These are phyloP conservation scores for Pan paniscus DNA, from an alignment of 2,113 vertebrate species.

Conservation along the genomic window DNA sequence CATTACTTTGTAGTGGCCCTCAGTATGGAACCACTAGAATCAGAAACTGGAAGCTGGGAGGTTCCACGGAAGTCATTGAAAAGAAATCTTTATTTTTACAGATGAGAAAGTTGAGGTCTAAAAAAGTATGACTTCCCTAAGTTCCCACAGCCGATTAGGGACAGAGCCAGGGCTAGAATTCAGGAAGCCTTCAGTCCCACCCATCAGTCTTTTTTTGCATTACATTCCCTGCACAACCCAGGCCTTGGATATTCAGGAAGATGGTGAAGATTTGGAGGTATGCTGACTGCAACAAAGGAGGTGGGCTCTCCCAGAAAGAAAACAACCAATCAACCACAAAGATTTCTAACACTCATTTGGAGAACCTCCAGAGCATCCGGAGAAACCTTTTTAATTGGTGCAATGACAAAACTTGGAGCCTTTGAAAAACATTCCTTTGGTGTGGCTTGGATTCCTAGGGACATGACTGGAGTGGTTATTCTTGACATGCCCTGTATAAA, in stretches of 20 bases:
- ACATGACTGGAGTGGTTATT: not conserved
- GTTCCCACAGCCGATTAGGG: not conserved
- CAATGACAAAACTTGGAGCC: not conserved
- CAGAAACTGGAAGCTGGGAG: not conserved
- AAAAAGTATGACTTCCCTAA: not conserved
- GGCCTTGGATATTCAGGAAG: not conserved
- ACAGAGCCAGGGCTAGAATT: not conserved
- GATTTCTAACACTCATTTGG: not conserved
- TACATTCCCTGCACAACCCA: not conserved
- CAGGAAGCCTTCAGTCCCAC: accelerated
- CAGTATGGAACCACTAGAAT: not conserved
- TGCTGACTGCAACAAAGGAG: not conserved
- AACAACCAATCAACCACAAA: not conserved
- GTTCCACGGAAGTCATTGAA: not conserved
- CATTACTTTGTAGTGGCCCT: not conserved
- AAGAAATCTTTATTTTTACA: not conserved
- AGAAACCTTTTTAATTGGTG: not conserved
- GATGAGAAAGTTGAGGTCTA: not conserved
- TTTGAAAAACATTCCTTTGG: not conserved
- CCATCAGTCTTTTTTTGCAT: not conserved
- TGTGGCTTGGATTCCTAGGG: not conserved
- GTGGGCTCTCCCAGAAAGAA: not conserved
- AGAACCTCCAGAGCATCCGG: not conserved
- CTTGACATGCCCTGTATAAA: not conserved
- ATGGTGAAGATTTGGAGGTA: not conserved